Conservation (phyloP, 2,888 invertebrate genomes). For the Acanthosepion lycidas region DNA sequence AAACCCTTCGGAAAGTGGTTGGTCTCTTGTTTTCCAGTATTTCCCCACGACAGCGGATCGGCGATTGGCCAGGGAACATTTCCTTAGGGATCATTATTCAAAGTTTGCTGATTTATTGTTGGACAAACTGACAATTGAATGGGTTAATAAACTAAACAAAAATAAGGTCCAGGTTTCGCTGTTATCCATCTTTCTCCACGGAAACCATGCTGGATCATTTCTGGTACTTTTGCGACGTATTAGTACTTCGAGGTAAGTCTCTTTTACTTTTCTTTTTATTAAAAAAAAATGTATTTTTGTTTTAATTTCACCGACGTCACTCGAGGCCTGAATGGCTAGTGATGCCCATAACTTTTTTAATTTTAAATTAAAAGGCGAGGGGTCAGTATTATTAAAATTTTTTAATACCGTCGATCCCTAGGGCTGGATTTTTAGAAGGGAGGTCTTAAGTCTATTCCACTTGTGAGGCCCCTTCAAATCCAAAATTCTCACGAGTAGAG, state of each 20-base stretch:
- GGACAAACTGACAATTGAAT: not conserved
- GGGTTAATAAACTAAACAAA: conserved; percentile 39
- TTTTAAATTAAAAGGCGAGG: no score
- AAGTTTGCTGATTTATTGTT: conserved; percentile 18
- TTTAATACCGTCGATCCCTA: no score
- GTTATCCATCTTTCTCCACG: not conserved
- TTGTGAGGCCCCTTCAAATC: no score
- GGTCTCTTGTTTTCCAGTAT: not conserved
- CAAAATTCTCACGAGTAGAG: no score
- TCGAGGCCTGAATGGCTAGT: no score
- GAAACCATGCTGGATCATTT: not conserved
- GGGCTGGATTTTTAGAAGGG: no score
- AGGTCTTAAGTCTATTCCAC: no score
- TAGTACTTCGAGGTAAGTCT: not conserved
- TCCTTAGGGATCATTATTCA: not conserved
- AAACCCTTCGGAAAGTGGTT: not conserved
- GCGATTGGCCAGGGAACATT: not conserved
- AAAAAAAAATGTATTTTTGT: not conserved
- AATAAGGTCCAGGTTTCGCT: not conserved
- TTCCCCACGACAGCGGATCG: not conserved
- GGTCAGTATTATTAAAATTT: no score
- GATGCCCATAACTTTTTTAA: no score
- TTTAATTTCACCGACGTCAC: no score
- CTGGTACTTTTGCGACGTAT: not conserved
- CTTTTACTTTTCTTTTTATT: not conserved